Percentiles rank a stretch among this genome's conserved stretches.
Conservation (phyloP, 2,113 vertebrate species). For the Cyprinodon tularosa region DNA sequence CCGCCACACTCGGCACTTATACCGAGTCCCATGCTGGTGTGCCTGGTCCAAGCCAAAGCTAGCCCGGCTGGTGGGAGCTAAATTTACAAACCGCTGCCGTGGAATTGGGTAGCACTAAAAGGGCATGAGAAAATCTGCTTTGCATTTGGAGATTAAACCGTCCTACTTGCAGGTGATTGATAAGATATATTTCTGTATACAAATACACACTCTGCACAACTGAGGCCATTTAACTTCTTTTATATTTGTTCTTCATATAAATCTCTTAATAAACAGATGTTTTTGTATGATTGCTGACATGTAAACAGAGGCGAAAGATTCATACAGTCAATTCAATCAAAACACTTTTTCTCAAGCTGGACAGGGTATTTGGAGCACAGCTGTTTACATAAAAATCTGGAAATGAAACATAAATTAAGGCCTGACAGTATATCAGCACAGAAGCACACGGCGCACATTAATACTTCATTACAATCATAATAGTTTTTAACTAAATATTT, state of each 20-base stretch:
- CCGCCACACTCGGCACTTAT: constrained; percentile 58
- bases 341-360: constrained; percentile 23
- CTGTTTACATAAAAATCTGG: constrained; percentile 39
- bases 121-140: constrained; percentile 18
- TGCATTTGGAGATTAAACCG: constrained; percentile 24
- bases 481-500: constrained; percentile 25
- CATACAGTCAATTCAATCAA: constrained; percentile 46
- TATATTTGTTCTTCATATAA: constrained; percentile 49
- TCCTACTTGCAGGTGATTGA: not conserved
- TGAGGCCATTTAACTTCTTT: constrained; percentile 44
- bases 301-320: constrained; percentile 48
- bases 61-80: constrained; percentile 78
- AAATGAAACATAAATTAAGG: constrained; percentile 20
- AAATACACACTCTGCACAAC: constrained; percentile 7
- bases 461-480: constrained; percentile 44
- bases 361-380: constrained; percentile 45
- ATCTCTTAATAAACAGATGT: constrained; percentile 65
- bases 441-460: constrained; percentile 52
- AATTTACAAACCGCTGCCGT: constrained; percentile 83
- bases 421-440: constrained; percentile 47
- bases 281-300: constrained; percentile 57
- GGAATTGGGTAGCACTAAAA: constrained; percentile 36
- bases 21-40: constrained; percentile 60
- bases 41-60: constrained; percentile 65
- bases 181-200: not conserved